Evolutionary conservation across 2,113 vertebrate species (phyloP), one percentile per base, ranked within the genome.

Genomic region (Scytalopus superciliaris): DNA sequence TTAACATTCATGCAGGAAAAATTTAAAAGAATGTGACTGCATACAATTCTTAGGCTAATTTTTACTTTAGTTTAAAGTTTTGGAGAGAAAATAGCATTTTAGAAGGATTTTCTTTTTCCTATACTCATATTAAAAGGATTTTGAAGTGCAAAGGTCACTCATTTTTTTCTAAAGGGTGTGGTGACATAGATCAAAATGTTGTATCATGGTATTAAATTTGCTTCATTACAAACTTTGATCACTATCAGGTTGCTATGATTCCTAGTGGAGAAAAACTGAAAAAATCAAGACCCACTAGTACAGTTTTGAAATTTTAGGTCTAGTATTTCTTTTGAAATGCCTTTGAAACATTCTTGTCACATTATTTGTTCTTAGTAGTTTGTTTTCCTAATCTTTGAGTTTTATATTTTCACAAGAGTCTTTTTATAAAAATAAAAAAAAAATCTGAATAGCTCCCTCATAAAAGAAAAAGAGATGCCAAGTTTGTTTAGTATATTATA

Each of bases 271-370:
- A 79, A 87, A 83, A 75, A 14, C 35, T 52, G 31, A 40, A 84
- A 91, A 95, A 91, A 60, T 59, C 45, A 91, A 82, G n/a, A 82
- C 67, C 19, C 8, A 8, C 45, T 53, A 94, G 57, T 57, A 80
- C 11, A 57, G 52, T 75, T 91, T 91, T 89, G 84, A 95, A 96
- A 87, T 28, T 22, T 23, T 76, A 45, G 84, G 56, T 64, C 37
- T 30, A 42, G 6, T 14, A 53, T 94, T 76, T 82, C n/a, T 93
- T 94, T 79, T 94, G 62, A 89, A 96, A 92, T 75, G 18, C 49
- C 56, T 87, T 92, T 87, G 77, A 92, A 93, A 93, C 76, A 52
- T 72, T 87, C 87, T 91, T 84, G 45, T 87, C 79, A 74, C 50
- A 1, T 76, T 80, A 66, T 88, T 93, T 93, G 13, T 37, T 90